Percentiles rank a stretch among this genome's conserved stretches.
Evolutionary conservation across 2,113 vertebrate species (phyloP).

Genomic region (Brachypteracias leptosomus): DNA sequence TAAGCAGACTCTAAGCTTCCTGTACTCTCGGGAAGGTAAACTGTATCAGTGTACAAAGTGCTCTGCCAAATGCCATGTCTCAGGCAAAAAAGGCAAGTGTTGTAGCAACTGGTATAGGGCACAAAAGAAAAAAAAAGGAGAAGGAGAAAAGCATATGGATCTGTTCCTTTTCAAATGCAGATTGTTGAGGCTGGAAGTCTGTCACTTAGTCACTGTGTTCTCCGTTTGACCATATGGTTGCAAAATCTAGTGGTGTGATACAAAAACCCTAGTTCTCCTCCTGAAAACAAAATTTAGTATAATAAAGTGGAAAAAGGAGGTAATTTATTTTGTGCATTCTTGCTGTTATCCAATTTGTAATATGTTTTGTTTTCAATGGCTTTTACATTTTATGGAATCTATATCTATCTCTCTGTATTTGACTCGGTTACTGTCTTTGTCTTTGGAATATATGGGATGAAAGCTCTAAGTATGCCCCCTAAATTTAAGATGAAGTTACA

Average conservation of each 20-base stretch:
- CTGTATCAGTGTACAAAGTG: neutral
- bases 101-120: neutral
- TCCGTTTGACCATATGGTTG: slow-evolving; percentile 42
- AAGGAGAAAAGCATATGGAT: slow-evolving; percentile 8
- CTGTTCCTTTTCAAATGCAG: slow-evolving; percentile 43
- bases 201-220: slow-evolving; percentile 57
- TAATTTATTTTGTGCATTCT: neutral
- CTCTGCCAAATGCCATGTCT: neutral
- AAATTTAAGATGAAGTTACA: neutral
- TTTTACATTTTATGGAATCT: neutral
- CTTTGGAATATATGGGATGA: neutral
- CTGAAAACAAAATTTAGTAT: neutral
- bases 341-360: neutral
- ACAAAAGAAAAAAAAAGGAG: neutral
- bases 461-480: neutral
- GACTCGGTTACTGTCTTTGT: neutral
- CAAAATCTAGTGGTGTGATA: slow-evolving; percentile 8
- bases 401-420: neutral
- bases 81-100: neutral
- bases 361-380: neutral
- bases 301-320: neutral
- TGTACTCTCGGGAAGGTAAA: neutral
- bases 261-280: neutral
- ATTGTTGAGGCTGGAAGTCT: slow-evolving; percentile 61
- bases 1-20: neutral